Evolutionary conservation across 2,888 invertebrate species (phyloP).

Genomic region (Eilema caniola): DNA sequence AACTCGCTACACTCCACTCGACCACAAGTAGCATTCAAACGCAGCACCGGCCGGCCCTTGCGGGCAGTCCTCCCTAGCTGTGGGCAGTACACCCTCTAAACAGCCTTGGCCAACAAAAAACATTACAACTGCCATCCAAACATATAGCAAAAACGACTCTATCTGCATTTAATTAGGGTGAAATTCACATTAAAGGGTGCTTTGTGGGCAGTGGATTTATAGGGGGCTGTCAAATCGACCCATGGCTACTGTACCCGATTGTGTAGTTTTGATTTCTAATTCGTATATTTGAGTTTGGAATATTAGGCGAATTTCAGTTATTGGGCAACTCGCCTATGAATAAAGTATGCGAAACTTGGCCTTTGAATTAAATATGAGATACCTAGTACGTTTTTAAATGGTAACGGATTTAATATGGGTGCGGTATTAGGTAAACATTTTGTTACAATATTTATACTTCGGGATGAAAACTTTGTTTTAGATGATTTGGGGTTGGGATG

Average conservation of each 20-base stretch:
- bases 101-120: conserved; percentile 73
- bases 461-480: conserved; percentile 3
- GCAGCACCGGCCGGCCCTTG: conserved; percentile 78
- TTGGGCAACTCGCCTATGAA: conserved; percentile 44
- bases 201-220: conserved; percentile 74
- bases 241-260: conserved; percentile 77
- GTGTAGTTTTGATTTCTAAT: conserved; percentile 82
- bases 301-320: conserved; percentile 48
- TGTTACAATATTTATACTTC: not conserved
- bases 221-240: conserved; percentile 81
- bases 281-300: conserved; percentile 53
- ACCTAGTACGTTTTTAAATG: conserved; percentile 35
- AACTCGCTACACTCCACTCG: conserved; percentile 12
- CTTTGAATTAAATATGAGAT: conserved; percentile 38
- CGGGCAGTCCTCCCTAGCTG: conserved; percentile 83
- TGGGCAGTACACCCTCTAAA: conserved; percentile 85
- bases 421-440: conserved; percentile 12
- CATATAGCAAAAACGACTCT: conserved; percentile 56
- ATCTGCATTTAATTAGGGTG: conserved; percentile 22
- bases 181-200: conserved; percentile 29
- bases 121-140: conserved; percentile 64
- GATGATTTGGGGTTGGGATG: not conserved
- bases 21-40: conserved; percentile 59
- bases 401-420: conserved; percentile 20
- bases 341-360: conserved; percentile 43